Conservation (phyloP, 2,888 invertebrate genomes). For the Hemicrepidius hirtus region DNA sequence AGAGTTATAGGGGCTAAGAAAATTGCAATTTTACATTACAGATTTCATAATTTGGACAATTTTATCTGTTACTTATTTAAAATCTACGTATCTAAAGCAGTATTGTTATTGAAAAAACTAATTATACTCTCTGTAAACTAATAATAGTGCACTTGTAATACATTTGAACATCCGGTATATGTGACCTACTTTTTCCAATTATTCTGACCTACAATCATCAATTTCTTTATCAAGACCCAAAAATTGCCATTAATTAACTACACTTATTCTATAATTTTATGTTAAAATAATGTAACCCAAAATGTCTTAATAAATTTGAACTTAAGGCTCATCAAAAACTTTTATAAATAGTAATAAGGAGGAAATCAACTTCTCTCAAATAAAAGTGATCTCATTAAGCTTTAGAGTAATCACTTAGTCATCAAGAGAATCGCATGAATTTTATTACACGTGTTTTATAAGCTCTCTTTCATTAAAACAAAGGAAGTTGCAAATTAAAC, state of each 20-base stretch:
- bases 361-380: conserved; percentile 17
- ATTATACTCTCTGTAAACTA: too few species aligned
- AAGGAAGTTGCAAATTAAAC: background rate
- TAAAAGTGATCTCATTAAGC: conserved; percentile 39
- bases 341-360: background rate
- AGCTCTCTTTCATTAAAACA: conserved; percentile 1
- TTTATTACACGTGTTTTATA: conserved; percentile 8
- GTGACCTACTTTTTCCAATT: too few species aligned
- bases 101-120: too few species aligned
- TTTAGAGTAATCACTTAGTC: conserved; percentile 31
- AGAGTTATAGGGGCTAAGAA: too few species aligned
- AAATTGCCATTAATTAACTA: background rate
- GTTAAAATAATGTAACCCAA: background rate
- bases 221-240: background rate
- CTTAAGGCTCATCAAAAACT: background rate
- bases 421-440: conserved; percentile 16
- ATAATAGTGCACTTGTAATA: too few species aligned
- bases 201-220: too few species aligned
- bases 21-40: too few species aligned
- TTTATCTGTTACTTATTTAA: too few species aligned
- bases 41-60: too few species aligned
- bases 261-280: too few species aligned
- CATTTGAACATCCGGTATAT: too few species aligned
- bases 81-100: too few species aligned
- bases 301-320: background rate